These are phyloP conservation scores for Crypturellus tataupa DNA, from an alignment of 2,797 vertebrate species.

Conservation along the genomic window DNA sequence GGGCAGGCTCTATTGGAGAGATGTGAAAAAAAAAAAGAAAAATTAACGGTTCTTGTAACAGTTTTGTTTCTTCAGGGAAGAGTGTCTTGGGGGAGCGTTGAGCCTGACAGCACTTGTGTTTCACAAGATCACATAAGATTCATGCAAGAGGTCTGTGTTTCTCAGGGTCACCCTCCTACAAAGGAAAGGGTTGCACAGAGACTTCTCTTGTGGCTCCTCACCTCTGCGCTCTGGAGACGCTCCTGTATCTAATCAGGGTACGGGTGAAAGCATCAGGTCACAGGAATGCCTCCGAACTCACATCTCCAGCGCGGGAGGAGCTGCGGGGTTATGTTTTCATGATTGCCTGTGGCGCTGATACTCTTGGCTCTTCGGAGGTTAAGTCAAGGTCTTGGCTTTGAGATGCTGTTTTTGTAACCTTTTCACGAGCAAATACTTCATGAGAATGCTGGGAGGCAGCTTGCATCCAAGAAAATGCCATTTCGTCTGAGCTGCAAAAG, in stretches of 20 bases:
- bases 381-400: slow-evolving; percentile 61
- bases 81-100: neutral
- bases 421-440: neutral
- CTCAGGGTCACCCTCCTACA: neutral
- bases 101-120: neutral
- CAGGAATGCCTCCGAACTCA: neutral
- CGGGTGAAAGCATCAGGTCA: neutral
- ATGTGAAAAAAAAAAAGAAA: neutral
- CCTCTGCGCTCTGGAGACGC: neutral
- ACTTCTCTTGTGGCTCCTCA: neutral
- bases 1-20: neutral
- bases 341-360: slow-evolving; percentile 29
- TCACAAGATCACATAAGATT: neutral
- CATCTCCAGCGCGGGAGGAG: neutral
- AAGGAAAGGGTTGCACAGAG: neutral
- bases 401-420: slow-evolving; percentile 58
- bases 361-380: slow-evolving; percentile 50
- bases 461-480: slow-evolving; percentile 34
- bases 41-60: neutral
- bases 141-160: neutral
- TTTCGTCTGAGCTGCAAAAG: neutral
- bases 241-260: slow-evolving; percentile 44
- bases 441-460: neutral
- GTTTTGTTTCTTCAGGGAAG: neutral
- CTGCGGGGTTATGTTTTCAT: slow-evolving; percentile 34